A percentile compares a stretch with the other conserved stretches of the same genome.
phyloP scores from a whole-genome alignment of 2,113 vertebrate species.

The Theropithecus gelada region DNA sequence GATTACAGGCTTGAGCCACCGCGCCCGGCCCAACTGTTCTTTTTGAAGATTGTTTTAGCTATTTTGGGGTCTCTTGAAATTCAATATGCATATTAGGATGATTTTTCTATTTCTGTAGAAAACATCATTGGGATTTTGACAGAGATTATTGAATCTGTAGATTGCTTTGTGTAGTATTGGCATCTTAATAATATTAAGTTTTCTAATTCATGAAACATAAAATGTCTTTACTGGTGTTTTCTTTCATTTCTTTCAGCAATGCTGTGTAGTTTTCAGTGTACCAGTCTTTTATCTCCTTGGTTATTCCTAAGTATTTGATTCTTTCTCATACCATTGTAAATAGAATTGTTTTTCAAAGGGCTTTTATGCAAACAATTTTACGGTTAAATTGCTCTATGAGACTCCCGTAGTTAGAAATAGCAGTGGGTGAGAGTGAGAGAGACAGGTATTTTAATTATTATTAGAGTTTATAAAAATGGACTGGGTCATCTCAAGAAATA shows the following conservation, averaged over 20 bases:
- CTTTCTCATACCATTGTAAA: background rate
- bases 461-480: background rate
- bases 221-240: background rate
- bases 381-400: background rate
- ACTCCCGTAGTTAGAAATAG: background rate
- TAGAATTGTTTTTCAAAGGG: background rate
- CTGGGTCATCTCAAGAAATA: background rate
- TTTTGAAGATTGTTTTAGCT: background rate
- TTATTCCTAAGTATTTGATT: constrained; percentile 17
- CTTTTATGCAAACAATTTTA: background rate
- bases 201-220: background rate
- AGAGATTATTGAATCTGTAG: background rate
- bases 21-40: background rate
- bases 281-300: background rate
- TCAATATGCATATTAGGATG: background rate
- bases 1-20: too few species aligned
- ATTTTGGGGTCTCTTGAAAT: background rate
- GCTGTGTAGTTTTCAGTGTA: background rate
- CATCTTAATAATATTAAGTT: background rate
- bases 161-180: background rate
- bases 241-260: constrained; percentile 4
- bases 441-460: background rate
- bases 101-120: constrained; percentile 27
- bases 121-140: background rate
- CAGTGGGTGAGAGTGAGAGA: background rate